phyloP scores from a whole-genome alignment of 1,140 invertebrate species.

The Ostrea denselamellosa region DNA sequence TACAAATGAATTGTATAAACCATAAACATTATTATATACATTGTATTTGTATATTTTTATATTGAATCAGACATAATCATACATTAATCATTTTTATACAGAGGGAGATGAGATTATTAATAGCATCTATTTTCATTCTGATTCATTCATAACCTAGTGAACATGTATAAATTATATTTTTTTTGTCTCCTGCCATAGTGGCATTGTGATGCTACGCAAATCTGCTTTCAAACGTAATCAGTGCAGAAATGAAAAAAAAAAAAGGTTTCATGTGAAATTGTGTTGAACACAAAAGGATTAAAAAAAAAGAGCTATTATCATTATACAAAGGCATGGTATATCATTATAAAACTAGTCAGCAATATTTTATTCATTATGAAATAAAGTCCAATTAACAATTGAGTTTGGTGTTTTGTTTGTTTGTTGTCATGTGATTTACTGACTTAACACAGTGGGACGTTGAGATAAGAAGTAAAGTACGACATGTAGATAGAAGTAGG shows the following conservation, averaged over 20 bases:
- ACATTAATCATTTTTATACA: constrained; percentile 19
- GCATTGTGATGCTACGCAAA: constrained; percentile 3
- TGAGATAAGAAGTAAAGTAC: too few relatives aligned
- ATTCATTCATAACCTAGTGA: not conserved
- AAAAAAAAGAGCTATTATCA: not conserved
- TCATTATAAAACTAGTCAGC: constrained; percentile 33
- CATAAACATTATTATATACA: not conserved
- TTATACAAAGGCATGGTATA: not conserved
- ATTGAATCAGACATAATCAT: not conserved
- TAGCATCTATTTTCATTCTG: not conserved
- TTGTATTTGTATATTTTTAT: constrained; percentile 27
- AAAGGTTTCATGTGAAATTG: not conserved
- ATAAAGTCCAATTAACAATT: constrained; percentile 18
- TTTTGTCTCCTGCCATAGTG: not conserved
- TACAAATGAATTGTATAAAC: not conserved
- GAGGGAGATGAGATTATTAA: constrained; percentile 18
- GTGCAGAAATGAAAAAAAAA: not conserved
- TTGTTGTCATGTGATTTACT: not conserved
- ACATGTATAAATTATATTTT: not conserved
- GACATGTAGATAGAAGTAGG: too few relatives aligned
- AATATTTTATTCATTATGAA: constrained; percentile 39
- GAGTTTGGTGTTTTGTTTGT: not conserved
- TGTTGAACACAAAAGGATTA: not conserved
- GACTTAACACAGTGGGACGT: too few relatives aligned
- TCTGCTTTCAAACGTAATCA: not conserved